Evolutionary conservation across 1,140 invertebrate species (phyloP).

Genomic region (Holotrichia oblita): DNA sequence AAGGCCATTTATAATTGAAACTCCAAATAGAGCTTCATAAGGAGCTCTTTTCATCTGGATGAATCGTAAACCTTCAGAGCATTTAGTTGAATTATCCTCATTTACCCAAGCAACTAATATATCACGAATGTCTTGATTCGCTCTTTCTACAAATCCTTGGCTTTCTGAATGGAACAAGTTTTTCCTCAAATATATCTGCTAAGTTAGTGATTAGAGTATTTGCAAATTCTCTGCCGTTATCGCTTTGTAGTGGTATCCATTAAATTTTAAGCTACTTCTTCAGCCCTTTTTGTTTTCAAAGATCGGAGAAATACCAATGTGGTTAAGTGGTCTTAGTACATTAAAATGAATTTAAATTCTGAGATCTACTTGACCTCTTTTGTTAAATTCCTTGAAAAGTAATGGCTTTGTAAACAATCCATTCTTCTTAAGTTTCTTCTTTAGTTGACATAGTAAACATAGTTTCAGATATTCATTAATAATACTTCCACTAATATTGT

Average conservation of each 20-base stretch:
- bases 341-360: conserved; percentile 30
- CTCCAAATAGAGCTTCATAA: not conserved
- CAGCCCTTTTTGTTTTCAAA: not conserved
- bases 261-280: conserved; percentile 11
- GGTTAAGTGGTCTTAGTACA: not conserved
- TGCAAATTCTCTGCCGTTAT: not conserved
- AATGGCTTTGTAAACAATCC: not conserved
- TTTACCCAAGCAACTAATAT: not conserved
- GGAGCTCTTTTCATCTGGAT: not conserved
- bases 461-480: conserved; percentile 27
- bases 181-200: not conserved
- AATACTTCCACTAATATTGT: not conserved
- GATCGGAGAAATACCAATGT: not conserved
- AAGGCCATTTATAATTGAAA: conserved; percentile 8
- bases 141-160: not conserved
- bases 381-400: conserved; percentile 6
- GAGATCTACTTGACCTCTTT: not conserved
- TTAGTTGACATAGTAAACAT: not conserved
- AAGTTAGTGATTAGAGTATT: conserved; percentile 3
- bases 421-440: not conserved
- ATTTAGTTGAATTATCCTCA: not conserved
- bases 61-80: not conserved
- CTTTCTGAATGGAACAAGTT: not conserved
- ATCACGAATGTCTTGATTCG: not conserved
- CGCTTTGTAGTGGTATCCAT: conserved; percentile 6